Base-by-base conservation (phyloP, 1,140 invertebrate genomes). In the Bombus breviceps region DNA sequence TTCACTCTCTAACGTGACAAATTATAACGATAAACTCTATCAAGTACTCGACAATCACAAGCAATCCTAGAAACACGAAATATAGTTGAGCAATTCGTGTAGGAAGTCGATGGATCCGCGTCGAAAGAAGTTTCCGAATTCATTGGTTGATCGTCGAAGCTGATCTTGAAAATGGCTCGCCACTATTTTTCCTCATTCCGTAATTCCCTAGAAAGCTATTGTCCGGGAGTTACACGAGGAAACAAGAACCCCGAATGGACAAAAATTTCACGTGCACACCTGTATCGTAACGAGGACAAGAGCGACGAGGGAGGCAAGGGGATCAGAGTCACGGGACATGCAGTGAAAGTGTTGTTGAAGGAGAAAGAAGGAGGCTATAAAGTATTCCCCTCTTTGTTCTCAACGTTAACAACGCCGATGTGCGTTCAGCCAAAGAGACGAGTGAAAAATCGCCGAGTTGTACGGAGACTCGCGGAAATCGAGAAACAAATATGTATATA, bases 261-360 rank as follows among this genome's bases (percentile, higher is more conserved):
- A 41, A 80, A 80, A 72, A 41, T 85, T 85, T 85, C 83, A 6
- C 83, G 10, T 25, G 32, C 53, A 22, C 22, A 32, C 1, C 32
- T 32, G 15, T 62, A 47, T 80, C 69, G 69, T 79, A 82, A 89
- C 53, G 83, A 82, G 69, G 83, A 85, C 81, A 89, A 73, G 59
- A 72, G 39, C 80, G 81, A 62, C 78, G 69, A 64, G 88, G 82
- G 86, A 80, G 74, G 79, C 69, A 76, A 83, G 86, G 82, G 85
- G 81, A 83, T 85, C 86, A 73, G 72, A 92, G 89, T 92, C 92
- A 92, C 88, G 91, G 89, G 91, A 93, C 87, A 89, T 41, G 86
- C 82, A 92, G 92, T 93, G 92, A 93, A 93, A 93, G 92, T 93
- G 87, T 92, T 90, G 78, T 69, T n/a, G 39, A 71, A 68, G 43